A percentile compares a stretch with the other conserved stretches of the same genome.
These are phyloP conservation scores for Hylomyscus alleni DNA, from an alignment of 2,797 vertebrate species.

Conservation along the genomic window DNA sequence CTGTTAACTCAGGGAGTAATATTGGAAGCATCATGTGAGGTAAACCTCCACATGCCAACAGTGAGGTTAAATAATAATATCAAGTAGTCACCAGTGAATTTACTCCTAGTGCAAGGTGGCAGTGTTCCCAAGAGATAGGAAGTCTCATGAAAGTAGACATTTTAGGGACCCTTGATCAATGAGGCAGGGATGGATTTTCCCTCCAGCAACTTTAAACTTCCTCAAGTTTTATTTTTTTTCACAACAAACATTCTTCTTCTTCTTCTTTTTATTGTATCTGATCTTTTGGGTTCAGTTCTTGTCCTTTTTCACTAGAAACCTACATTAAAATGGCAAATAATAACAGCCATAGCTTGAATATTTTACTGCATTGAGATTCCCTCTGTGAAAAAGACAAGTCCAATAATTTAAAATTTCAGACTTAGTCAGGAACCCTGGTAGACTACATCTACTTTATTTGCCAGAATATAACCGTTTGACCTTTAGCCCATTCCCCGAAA, in stretches of 20 bases:
- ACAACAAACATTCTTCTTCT: neutral
- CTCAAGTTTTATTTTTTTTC: neutral
- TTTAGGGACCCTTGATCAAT: no score
- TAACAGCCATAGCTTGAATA: neutral
- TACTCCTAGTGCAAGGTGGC: no score
- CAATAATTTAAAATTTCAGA: neutral
- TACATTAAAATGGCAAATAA: neutral
- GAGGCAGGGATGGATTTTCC: no score
- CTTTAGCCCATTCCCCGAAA: neutral
- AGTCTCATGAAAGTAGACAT: no score
- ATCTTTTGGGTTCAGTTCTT: neutral
- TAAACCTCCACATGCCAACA: no score
- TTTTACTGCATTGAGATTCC: neutral
- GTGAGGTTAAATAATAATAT: no score
- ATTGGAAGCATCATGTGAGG: no score
- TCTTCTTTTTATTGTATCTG: no score
- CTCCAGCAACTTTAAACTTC: neutral
- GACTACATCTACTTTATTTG: neutral
- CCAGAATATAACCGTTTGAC: no score
- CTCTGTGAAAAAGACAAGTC: neutral
- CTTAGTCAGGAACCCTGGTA: neutral
- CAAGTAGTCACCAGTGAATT: no score
- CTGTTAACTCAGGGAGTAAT: no score
- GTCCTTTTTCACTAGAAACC: neutral
- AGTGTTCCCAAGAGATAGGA: no score